These are phyloP conservation scores for Nezara viridula DNA, from an alignment of 2,888 invertebrate species.

Conservation along the genomic window DNA sequence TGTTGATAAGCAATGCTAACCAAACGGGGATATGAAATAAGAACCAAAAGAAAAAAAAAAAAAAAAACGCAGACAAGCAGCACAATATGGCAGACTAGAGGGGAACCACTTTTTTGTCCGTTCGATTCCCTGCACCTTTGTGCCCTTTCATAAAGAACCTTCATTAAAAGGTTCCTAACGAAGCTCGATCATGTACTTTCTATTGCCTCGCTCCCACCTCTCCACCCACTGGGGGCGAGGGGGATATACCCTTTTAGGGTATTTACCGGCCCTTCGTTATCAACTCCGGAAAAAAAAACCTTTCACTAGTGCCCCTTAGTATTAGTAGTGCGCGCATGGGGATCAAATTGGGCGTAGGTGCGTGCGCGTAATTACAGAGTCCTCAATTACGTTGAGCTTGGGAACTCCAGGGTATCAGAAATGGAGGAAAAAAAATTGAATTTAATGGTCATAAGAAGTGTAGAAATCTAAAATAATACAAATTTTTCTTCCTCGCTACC, in stretches of 20 bases:
- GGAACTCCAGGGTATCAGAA: neutral
- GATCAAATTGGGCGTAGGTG: neutral
- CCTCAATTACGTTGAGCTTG: neutral
- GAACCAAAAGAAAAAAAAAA: neutral
- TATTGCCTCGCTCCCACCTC: slow-evolving; percentile 7
- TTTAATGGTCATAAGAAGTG: neutral
- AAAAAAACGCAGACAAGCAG: neutral
- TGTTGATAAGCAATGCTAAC: neutral
- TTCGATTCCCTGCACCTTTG: slow-evolving; percentile 12
- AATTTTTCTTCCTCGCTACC: too few species aligned
- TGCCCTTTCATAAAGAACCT: neutral
- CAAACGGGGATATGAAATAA: neutral
- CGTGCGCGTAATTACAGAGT: slow-evolving; percentile 27
- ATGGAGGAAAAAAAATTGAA: neutral
- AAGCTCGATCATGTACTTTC: slow-evolving; percentile 21
- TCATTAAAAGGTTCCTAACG: slow-evolving; percentile 34
- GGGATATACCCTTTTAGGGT: slow-evolving; percentile 18
- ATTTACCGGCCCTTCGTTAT: slow-evolving; percentile 32
- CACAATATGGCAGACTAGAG: neutral
- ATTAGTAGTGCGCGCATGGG: slow-evolving; percentile 17
- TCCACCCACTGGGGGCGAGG: too few species aligned
- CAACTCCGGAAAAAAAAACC: slow-evolving; percentile 20
- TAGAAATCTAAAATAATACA: too few species aligned
- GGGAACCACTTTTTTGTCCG: neutral
- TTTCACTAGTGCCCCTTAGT: slow-evolving; percentile 9